Conservation (phyloP, 2,888 invertebrate species). For the Buathra laborator region DNA sequence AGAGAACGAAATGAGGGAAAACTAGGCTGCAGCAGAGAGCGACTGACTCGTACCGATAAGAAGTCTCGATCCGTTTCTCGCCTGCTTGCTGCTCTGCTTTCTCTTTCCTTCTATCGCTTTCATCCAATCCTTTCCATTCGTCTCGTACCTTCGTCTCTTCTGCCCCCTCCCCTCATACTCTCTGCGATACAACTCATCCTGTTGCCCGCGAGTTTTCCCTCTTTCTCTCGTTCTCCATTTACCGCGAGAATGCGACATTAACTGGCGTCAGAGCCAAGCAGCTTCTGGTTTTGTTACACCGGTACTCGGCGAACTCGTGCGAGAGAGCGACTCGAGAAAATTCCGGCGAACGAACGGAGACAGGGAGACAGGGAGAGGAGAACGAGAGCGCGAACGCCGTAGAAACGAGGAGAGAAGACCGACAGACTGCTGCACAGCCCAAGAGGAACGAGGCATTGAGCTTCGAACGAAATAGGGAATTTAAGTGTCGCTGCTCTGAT, state of each 20-base stretch:
- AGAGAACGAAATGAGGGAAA: constrained; percentile 42
- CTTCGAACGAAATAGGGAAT: constrained; percentile 81
- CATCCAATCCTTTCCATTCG: constrained; percentile 41
- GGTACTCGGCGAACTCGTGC: constrained; percentile 15
- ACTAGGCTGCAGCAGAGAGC: constrained; percentile 52
- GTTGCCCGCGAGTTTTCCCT: constrained; percentile 44
- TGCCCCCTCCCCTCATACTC: constrained; percentile 21
- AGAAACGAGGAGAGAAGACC: constrained; percentile 56
- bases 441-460: constrained; percentile 74
- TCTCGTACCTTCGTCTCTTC: constrained; percentile 25
- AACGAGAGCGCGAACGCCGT: constrained; percentile 15
- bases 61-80: constrained; percentile 78
- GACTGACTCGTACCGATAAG: constrained; percentile 80
- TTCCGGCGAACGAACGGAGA: neutral
- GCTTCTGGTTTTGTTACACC: constrained; percentile 42
- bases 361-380: constrained; percentile 3
- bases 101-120: constrained; percentile 61
- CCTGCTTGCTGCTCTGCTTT: constrained; percentile 60
- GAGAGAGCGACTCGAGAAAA: constrained; percentile 39
- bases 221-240: constrained; percentile 71
- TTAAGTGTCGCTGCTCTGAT: constrained; percentile 80
- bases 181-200: constrained; percentile 35
- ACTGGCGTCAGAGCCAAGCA: constrained; percentile 71
- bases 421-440: constrained; percentile 71
- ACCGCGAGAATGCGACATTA: constrained; percentile 78